Conservation (phyloP, 2,797 vertebrate genomes). For the Argentina silus region DNA sequence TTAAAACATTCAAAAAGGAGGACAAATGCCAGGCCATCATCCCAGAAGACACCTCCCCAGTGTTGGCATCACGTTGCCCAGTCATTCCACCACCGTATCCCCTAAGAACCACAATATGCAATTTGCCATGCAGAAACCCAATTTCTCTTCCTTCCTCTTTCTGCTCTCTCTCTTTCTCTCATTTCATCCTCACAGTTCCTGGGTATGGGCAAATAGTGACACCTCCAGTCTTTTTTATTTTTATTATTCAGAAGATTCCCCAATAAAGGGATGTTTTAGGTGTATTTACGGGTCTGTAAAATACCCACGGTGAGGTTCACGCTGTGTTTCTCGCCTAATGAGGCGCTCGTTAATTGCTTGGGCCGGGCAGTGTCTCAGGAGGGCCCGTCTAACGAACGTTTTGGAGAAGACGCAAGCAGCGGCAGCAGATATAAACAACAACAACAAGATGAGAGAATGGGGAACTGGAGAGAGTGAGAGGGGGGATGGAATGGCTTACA, state of each 20-base stretch:
- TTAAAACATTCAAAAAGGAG: too few relatives aligned
- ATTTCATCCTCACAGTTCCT: conserved; percentile 36
- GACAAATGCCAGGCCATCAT: too few relatives aligned
- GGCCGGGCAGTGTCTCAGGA: conserved; percentile 45
- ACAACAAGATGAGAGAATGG: conserved; percentile 25
- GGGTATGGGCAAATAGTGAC: conserved; percentile 50
- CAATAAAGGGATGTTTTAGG: too few relatives aligned
- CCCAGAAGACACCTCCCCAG: conserved; percentile 20
- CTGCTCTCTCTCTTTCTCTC: background rate
- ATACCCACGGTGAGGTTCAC: conserved; percentile 52
- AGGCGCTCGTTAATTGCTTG: conserved; percentile 59
- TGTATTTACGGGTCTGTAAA: conserved; percentile 17
- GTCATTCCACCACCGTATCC: background rate
- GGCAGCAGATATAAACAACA: conserved; percentile 21
- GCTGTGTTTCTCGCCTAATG: conserved; percentile 60
- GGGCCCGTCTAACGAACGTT: conserved; percentile 36
- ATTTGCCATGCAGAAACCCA: conserved; percentile 25
- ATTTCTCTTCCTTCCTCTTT: background rate
- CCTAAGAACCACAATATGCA: conserved; percentile 42
- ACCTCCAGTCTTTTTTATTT: background rate
- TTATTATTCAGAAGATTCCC: background rate
- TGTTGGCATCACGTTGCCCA: conserved; percentile 22
- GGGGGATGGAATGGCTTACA: conserved; percentile 7
- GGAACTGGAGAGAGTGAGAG: background rate
- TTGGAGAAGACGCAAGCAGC: background rate